phyloP scores from a whole-genome alignment of 2,888 invertebrate genomes.

The Pseudococcus viburni region DNA sequence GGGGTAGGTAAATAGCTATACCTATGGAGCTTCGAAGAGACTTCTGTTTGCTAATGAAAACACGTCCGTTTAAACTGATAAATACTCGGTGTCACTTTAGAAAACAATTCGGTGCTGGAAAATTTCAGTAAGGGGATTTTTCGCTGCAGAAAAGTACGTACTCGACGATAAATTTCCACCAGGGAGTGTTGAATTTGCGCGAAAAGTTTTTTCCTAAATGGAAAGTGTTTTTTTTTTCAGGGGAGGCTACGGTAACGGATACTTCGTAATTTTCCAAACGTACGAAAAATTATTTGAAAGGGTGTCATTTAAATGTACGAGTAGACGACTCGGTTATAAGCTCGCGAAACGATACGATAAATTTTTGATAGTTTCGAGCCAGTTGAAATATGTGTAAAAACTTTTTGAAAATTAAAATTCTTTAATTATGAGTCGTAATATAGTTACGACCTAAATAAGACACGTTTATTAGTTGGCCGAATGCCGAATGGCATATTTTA shows the following conservation, averaged over 20 bases:
- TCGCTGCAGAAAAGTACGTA: background rate
- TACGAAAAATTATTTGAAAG: background rate
- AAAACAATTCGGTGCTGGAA: slow-evolving; percentile 2
- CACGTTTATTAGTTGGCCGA: slow-evolving; percentile 49
- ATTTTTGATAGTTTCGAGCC: background rate
- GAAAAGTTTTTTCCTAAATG: background rate
- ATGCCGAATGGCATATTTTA: slow-evolving; percentile 44
- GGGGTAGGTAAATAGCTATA: background rate
- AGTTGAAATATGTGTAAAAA: background rate
- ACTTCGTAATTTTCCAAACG: slow-evolving; percentile 11
- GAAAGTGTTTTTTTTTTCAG: background rate
- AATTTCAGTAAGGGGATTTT: background rate
- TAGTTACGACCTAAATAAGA: slow-evolving; percentile 25
- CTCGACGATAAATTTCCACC: slow-evolving; percentile 8
- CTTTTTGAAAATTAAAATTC: slow-evolving; percentile 14
- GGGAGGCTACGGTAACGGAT: background rate
- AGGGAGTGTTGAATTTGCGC: background rate
- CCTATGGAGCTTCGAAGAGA: background rate
- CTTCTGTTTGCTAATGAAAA: slow-evolving; percentile 22
- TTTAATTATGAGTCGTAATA: slow-evolving; percentile 30
- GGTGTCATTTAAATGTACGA: background rate
- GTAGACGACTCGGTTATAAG: background rate
- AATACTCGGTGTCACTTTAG: slow-evolving; percentile 25
- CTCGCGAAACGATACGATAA: background rate
- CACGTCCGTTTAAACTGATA: slow-evolving; percentile 40